These are phyloP conservation scores for Salmo trutta DNA, from an alignment of 2,797 vertebrate species.

Conservation along the genomic window DNA sequence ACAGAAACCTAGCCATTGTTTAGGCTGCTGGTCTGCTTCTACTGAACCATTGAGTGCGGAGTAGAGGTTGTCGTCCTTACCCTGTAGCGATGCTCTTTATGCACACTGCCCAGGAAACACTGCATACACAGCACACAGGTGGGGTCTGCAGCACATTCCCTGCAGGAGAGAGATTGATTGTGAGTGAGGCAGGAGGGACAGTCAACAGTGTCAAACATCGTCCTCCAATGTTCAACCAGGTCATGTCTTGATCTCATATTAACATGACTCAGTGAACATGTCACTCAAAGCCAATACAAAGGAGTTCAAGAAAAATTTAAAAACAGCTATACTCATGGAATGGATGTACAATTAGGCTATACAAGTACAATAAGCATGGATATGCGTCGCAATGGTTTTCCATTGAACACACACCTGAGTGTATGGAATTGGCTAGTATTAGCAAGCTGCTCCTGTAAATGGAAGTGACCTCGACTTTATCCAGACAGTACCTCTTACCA, in stretches of 20 bases:
- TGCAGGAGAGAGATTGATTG: slow-evolving; percentile 55
- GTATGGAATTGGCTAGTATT: not conserved
- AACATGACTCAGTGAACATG: not conserved
- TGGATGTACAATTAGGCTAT: not conserved
- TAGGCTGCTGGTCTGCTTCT: not conserved
- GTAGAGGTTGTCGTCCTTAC: slow-evolving; percentile 67
- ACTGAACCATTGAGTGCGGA: not conserved
- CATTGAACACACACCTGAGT: not conserved
- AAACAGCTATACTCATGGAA: not conserved
- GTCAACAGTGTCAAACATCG: not conserved
- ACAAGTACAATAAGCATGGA: not conserved
- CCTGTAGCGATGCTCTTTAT: slow-evolving; percentile 94
- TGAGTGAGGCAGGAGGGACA: not conserved
- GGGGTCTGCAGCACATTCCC: slow-evolving; percentile 95
- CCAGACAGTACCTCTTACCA: slow-evolving; percentile 15
- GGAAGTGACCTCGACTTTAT: not conserved
- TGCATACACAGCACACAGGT: slow-evolving; percentile 98
- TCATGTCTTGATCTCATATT: not conserved
- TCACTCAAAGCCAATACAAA: not conserved
- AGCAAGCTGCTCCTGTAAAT: not conserved
- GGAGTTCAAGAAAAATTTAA: not conserved
- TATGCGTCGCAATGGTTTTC: not conserved
- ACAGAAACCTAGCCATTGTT: not conserved
- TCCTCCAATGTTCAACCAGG: not conserved
- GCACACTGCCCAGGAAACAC: slow-evolving; percentile 94